Conservation (phyloP, 2,888 invertebrate genomes). For the Acronicta psi region DNA sequence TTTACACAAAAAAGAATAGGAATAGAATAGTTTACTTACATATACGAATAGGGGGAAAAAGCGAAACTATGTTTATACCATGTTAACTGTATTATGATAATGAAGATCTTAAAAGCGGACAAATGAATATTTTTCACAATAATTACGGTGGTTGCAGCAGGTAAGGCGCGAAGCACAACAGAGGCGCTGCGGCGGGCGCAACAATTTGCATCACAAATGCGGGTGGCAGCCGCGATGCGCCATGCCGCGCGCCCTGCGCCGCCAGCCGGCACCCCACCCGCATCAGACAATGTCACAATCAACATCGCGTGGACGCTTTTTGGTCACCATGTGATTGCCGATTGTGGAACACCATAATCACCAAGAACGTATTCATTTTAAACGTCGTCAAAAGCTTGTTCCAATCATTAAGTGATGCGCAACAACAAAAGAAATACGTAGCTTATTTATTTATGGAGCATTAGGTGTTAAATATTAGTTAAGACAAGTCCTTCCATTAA, state of each 20-base stretch:
- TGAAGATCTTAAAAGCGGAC: slow-evolving; percentile 72
- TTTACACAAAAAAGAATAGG: slow-evolving; percentile 68
- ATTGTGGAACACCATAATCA: slow-evolving; percentile 82
- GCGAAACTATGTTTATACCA: slow-evolving; percentile 43
- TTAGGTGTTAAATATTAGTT: background rate
- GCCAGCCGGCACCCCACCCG: slow-evolving; percentile 66
- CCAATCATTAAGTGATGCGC: slow-evolving; percentile 16
- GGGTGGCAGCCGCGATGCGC: slow-evolving; percentile 78
- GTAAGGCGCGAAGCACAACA: slow-evolving; percentile 80
- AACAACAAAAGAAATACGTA: background rate
- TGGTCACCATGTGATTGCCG: slow-evolving; percentile 84
- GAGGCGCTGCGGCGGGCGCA: slow-evolving; percentile 76
- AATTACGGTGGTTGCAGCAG: slow-evolving; percentile 82
- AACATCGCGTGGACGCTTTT: slow-evolving; percentile 87
- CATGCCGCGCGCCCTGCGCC: slow-evolving; percentile 63
- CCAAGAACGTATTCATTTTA: slow-evolving; percentile 66
- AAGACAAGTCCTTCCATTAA: too few species aligned
- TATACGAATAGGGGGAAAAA: slow-evolving; percentile 35
- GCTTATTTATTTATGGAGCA: background rate
- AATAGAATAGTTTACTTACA: slow-evolving; percentile 9
- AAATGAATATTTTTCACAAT: slow-evolving; percentile 87
- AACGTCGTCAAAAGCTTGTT: slow-evolving; percentile 40
- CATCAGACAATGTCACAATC: slow-evolving; percentile 88
- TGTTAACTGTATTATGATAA: slow-evolving; percentile 72
- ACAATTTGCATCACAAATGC: slow-evolving; percentile 83